Conservation (phyloP, 2,113 vertebrate genomes). For the Pangasianodon hypophthalmus region DNA sequence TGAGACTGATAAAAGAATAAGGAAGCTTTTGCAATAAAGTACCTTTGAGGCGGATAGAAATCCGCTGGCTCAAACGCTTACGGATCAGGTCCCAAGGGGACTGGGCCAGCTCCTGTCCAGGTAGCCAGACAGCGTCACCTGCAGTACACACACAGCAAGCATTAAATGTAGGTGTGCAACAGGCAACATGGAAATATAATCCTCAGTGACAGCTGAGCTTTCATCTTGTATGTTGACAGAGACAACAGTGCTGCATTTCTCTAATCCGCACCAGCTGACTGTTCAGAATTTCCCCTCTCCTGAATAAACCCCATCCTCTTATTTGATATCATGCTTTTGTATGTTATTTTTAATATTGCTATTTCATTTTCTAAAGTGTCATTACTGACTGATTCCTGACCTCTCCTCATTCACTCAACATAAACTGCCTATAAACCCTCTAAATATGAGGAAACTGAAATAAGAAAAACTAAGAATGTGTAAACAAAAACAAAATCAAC, state of each 20-base stretch:
- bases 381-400: background rate
- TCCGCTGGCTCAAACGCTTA: slow-evolving; percentile 78
- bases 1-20: background rate
- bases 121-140: slow-evolving; percentile 85
- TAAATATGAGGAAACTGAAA: background rate
- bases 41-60: slow-evolving; percentile 79
- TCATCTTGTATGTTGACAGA: slow-evolving; percentile 42
- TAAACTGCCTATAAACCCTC: background rate
- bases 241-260: slow-evolving; percentile 20
- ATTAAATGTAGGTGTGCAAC: background rate
- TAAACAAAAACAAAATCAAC: slow-evolving; percentile 17
- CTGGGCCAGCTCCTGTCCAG: slow-evolving; percentile 78
- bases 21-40: background rate
- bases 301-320: slow-evolving; percentile 53
- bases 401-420: background rate
- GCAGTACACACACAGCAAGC: slow-evolving; percentile 39
- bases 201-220: slow-evolving; percentile 43
- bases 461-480: background rate
- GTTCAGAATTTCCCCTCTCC: slow-evolving; percentile 36
- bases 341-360: background rate
- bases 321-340: slow-evolving; percentile 26
- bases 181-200: slow-evolving; percentile 49
- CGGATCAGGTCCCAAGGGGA: slow-evolving; percentile 90
- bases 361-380: background rate
- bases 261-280: slow-evolving; percentile 49